Conservation (phyloP, 2,113 vertebrate species). For the Parus major region DNA sequence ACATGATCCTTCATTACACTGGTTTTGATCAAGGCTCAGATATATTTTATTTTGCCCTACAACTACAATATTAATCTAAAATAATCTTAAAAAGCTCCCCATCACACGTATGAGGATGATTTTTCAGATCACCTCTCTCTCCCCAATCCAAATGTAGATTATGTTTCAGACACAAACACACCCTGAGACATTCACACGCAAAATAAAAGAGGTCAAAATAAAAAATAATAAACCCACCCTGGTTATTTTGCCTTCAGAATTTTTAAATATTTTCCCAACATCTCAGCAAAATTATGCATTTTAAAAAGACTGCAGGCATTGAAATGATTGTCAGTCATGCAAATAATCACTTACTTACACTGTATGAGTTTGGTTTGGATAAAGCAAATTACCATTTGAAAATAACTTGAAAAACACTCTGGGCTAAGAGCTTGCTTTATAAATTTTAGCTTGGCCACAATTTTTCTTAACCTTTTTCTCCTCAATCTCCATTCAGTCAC, state of each 20-base stretch:
- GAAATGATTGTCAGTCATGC: slow-evolving; percentile 95
- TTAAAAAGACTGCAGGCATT: slow-evolving; percentile 88
- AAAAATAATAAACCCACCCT: slow-evolving; percentile 61
- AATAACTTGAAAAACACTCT: slow-evolving; percentile 94
- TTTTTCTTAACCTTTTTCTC: slow-evolving; percentile 77
- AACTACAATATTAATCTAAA: slow-evolving; percentile 5
- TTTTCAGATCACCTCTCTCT: neutral
- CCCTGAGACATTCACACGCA: slow-evolving; percentile 47
- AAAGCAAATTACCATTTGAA: slow-evolving; percentile 98
- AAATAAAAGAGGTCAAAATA: slow-evolving; percentile 79
- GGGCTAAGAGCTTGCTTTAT: slow-evolving; percentile 87
- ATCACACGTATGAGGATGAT: neutral
- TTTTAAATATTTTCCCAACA: slow-evolving; percentile 81
- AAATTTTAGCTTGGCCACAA: slow-evolving; percentile 82
- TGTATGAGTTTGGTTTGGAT: slow-evolving; percentile 91
- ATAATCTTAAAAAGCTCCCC: slow-evolving; percentile 3
- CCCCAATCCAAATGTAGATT: neutral
- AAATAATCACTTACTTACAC: slow-evolving; percentile 99
- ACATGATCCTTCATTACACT: neutral
- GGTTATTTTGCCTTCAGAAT: slow-evolving; percentile 78
- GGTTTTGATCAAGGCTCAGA: neutral
- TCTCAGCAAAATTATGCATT: slow-evolving; percentile 91
- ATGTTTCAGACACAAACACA: neutral
- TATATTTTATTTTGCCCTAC: neutral
- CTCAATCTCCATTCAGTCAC: slow-evolving; percentile 62